Conservation (phyloP, 2,797 vertebrate genomes). For the Leuciscus waleckii region DNA sequence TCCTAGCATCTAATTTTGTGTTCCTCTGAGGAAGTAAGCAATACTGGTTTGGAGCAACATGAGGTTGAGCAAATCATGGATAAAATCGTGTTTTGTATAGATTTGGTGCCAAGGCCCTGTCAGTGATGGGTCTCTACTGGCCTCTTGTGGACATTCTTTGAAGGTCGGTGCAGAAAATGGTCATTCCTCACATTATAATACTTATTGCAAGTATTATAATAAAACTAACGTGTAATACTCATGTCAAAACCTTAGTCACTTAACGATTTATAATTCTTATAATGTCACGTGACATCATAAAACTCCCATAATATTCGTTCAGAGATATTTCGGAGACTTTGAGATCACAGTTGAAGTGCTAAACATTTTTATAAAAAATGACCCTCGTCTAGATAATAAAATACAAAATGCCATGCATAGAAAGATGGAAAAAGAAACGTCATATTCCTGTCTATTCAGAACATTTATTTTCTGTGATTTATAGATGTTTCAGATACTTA, state of each 20-base stretch:
- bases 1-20: background rate
- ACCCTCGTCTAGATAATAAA: background rate
- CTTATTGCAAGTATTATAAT: background rate
- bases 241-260: background rate
- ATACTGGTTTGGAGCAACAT: background rate
- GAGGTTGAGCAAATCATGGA: background rate
- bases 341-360: background rate
- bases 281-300: background rate
- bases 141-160: slow-evolving; percentile 1
- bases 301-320: background rate
- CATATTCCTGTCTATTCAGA: background rate
- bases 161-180: background rate
- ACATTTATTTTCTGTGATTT: background rate
- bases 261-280: background rate
- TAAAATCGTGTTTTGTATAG: background rate
- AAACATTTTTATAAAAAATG: background rate
- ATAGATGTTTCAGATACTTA: background rate
- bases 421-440: background rate
- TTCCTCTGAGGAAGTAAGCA: background rate
- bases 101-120: background rate
- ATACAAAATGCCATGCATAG: background rate
- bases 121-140: background rate
- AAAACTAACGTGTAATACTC: background rate
- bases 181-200: background rate
- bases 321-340: background rate